Base-by-base conservation (phyloP, 2,888 invertebrate genomes). In the Andrena minutula region DNA sequence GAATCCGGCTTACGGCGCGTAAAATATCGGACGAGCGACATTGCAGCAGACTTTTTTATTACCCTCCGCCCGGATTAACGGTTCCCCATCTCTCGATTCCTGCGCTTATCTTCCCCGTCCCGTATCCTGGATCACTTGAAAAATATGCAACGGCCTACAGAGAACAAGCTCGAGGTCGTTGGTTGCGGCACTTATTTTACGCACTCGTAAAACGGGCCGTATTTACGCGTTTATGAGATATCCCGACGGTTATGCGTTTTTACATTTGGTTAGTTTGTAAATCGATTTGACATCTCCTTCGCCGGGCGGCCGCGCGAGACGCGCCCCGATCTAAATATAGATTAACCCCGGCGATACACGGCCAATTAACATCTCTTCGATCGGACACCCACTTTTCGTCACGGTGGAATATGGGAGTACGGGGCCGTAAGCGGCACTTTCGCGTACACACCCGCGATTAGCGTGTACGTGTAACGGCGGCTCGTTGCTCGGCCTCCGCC, bases 1-100 rank as follows among this genome's bases (percentile, higher is more conserved):
- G 83, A 83, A 83, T 83, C 79, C 83, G 75, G 79, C 83, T 84
- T 84, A 79, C 76, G 26, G 74, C 74, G 73, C 73, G 83, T 83
- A 79, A 83, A 83, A 83, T 84, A 77, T 83, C 79, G 74, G 71
- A 79, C 80, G 76, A 76, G 78, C 71, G 82, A 78, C 82, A 82
- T 82, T 75, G 64, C 82, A 26, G 56, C 35, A 68, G 74, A 83
- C 79, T 75, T 84, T 83, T 83, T 83, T 84, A 83, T 83, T 80
- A 71, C 74, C 83, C 73, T 26, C 49, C 64, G 61, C 69, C 6
- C 73, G 83, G 83, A 83, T 83, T 84, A 83, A 84, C 83, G 83
- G 79, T 79, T 82, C 79, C 47, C 68, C 64, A 23, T 76, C 70
- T 77, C 69, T 60, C 72, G 83, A 79, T 75, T 79, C 72, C 69